phyloP scores from a whole-genome alignment of 1,140 invertebrate species.

The Carposina sasakii region DNA sequence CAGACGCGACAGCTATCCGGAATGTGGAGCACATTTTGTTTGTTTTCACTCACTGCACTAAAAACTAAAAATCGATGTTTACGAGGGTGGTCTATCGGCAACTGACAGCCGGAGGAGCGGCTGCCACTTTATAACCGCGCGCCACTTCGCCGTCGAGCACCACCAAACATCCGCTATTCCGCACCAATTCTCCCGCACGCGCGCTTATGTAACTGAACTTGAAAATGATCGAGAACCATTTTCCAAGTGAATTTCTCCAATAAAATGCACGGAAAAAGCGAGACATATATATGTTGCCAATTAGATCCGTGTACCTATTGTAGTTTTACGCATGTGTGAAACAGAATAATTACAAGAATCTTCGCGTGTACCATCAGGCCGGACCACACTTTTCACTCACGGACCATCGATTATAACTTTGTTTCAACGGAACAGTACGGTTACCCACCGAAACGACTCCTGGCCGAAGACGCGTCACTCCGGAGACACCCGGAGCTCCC shows the following conservation, averaged over 20 bases:
- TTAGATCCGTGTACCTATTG: conserved; percentile 31
- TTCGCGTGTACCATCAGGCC: conserved; percentile 47
- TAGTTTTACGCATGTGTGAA: conserved; percentile 41
- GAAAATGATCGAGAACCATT: conserved; percentile 70
- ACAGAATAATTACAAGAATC: conserved; percentile 43
- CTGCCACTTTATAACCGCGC: conserved; percentile 68
- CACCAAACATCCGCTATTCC: conserved; percentile 72
- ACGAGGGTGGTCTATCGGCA: conserved; percentile 57
- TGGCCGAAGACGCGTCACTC: too few species aligned
- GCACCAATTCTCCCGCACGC: conserved; percentile 71
- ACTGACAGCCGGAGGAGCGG: conserved; percentile 57
- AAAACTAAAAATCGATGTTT: conserved; percentile 49
- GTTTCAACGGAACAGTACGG: conserved; percentile 17
- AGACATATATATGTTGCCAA: conserved; percentile 48
- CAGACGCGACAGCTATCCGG: conserved; percentile 58
- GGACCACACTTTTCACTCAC: conserved; percentile 51
- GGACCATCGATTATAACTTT: conserved; percentile 40
- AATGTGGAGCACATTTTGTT: conserved; percentile 62
- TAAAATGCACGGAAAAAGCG: conserved; percentile 70
- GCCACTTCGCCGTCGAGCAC: conserved; percentile 57
- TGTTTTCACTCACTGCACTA: conserved; percentile 47
- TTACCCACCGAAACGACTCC: too few species aligned
- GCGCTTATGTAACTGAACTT: conserved; percentile 73
- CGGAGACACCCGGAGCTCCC: too few species aligned
- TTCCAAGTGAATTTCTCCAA: conserved; percentile 72